Evolutionary conservation across 2,113 vertebrate species (phyloP).

Genomic region (Albula goreensis): DNA sequence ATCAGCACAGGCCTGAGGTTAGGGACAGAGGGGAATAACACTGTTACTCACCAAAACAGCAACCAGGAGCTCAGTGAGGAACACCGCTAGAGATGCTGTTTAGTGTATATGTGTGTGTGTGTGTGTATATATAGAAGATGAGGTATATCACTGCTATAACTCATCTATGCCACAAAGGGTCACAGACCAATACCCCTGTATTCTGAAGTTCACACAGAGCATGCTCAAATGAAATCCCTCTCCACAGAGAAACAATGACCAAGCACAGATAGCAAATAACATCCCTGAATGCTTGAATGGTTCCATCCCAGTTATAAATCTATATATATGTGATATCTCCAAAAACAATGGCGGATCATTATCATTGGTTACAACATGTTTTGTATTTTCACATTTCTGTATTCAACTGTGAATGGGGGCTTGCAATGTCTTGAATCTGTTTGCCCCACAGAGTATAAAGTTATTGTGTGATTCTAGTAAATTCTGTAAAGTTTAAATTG

Average conservation of each 20-base stretch:
- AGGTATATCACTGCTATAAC: background rate
- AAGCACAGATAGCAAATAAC: background rate
- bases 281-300: background rate
- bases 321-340: background rate
- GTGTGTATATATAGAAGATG: too few relatives aligned
- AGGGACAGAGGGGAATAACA: slow-evolving; percentile 5
- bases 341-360: background rate
- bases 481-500: background rate
- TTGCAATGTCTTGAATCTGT: background rate
- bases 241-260: background rate
- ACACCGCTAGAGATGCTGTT: background rate
- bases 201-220: background rate
- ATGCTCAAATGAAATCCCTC: background rate
- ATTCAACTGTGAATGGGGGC: too few relatives aligned
- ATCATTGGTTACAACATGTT: background rate
- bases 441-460: background rate
- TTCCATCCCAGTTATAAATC: background rate
- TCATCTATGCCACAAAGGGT: background rate
- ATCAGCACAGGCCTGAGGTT: slow-evolving; percentile 85
- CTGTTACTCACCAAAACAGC: background rate
- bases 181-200: background rate
- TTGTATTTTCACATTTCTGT: background rate
- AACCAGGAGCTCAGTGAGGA: background rate
- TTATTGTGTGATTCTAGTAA: background rate
- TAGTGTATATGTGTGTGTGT: too few relatives aligned